Percentiles rank a stretch among this genome's conserved stretches.
Evolutionary conservation across 1,140 invertebrate species (phyloP).

Genomic region (Papilio polytes): DNA sequence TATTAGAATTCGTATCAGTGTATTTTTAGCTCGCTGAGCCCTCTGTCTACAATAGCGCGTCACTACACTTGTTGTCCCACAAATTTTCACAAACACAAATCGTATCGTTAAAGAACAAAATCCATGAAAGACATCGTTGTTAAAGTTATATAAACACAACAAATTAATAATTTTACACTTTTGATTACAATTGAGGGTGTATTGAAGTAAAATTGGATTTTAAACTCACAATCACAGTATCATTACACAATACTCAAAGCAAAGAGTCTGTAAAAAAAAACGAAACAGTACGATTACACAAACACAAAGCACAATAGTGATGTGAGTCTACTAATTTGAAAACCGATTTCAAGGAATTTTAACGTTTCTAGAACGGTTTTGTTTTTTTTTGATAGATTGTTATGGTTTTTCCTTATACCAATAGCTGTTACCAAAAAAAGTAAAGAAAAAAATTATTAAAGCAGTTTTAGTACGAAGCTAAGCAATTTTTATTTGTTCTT

Average conservation of each 20-base stretch:
- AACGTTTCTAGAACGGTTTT: background rate
- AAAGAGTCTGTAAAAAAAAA: conserved; percentile 3
- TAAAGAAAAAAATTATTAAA: background rate
- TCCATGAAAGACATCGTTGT: conserved; percentile 79
- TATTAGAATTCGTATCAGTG: conserved; percentile 56
- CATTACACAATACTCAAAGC: conserved; percentile 23
- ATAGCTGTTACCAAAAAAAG: background rate
- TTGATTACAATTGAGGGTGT: background rate
- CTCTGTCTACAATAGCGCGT: conserved; percentile 69
- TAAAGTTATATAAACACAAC: conserved; percentile 28
- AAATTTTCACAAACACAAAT: conserved; percentile 60
- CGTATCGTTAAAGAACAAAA: conserved; percentile 71
- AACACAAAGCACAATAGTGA: conserved; percentile 7
- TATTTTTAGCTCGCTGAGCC: conserved; percentile 73
- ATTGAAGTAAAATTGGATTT: conserved; percentile 3
- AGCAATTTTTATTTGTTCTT: too few species aligned
- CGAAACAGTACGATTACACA: conserved; percentile 4
- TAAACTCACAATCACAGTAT: conserved; percentile 18
- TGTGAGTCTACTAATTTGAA: background rate
- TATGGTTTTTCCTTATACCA: background rate
- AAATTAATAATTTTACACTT: background rate
- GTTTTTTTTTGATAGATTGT: background rate
- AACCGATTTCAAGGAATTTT: background rate
- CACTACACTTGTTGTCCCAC: conserved; percentile 76
- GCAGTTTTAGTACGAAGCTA: background rate